Base-by-base conservation (phyloP, 2,888 invertebrate genomes). In the Drosophila falleni region DNA sequence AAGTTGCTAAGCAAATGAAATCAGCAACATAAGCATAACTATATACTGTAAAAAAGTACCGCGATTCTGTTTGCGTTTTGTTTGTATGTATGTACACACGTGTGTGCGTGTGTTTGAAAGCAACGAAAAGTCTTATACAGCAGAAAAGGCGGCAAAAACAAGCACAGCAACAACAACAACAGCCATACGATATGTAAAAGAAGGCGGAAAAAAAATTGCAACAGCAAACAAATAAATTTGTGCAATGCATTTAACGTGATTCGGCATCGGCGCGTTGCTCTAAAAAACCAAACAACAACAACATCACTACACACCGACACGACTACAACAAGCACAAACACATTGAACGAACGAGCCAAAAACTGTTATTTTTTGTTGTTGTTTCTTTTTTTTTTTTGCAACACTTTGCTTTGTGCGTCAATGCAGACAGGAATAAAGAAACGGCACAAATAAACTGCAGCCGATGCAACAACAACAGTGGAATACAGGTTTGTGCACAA, bases 111-210 rank as follows among this genome's bases (percentile, higher is more conserved):
- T 74, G 70, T 77, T 77, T 79, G 77, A 67, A 69, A 70, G 46
- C 64, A 66, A 71, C 80, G 58, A 81, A 82, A 80, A 71, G 60
- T 77, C 80, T 59, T 77, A 80, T 66, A 74, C 74, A 87, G 83
- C 83, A 87, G 75, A 84, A 84, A 87, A 84, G 87, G 83, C 83
- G 87, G 85, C 87, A 87, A 84, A 81, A 78, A 51, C 59, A 78
- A 68, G 16, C 35, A 70, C 58, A 58, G 46, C 41, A 42, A 35
- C 35, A 71, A 47, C 8, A 71, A 55, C 49, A 47, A 49, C 15
- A 61, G 51, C 54, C 44, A 59, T 39, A 68, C 33, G 50, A 70
- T 58, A 71, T 69, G 72, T 56, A 78, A 81, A 71, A 66, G 68
- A 51, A 77, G 62, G 67, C 73, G 81, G 63, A 74, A 66, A 76